Conservation (phyloP, 2,113 vertebrate species). For the Calonectris borealis region DNA sequence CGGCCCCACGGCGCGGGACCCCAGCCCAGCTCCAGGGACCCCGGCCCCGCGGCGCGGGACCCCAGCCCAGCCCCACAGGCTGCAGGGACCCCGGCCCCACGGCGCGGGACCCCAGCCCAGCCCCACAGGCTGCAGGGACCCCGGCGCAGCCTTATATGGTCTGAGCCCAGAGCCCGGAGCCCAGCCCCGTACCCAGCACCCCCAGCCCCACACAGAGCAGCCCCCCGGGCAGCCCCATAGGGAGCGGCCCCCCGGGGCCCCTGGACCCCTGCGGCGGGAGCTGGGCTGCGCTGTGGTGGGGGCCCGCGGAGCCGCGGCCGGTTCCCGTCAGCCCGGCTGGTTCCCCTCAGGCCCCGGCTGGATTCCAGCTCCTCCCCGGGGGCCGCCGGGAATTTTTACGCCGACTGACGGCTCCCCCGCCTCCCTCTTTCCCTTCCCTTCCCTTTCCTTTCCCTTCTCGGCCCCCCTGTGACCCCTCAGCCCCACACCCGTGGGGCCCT, state of each 20-base stretch:
- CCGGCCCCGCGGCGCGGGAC: too few relatives aligned
- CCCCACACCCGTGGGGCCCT: not conserved
- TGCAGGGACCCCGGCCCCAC: too few relatives aligned
- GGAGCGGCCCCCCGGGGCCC: not conserved
- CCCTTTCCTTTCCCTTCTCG: too few relatives aligned
- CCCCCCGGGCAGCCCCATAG: not conserved
- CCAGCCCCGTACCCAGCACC: not conserved
- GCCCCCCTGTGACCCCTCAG: not conserved
- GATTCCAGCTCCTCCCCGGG: constrained; percentile 46
- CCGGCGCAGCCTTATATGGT: constrained; percentile 20
- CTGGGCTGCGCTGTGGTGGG: not conserved
- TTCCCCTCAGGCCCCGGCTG: constrained; percentile 28
- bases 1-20: not conserved
- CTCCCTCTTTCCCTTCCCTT: not conserved
- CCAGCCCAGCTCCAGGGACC: not conserved
- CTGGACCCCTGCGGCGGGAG: not conserved
- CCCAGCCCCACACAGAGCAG: not conserved
- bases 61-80: too few relatives aligned
- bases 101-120: too few relatives aligned
- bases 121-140: not conserved
- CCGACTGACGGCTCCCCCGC: not conserved
- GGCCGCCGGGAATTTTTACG: constrained; percentile 50
- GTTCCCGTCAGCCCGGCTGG: constrained; percentile 43
- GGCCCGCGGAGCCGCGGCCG: not conserved
- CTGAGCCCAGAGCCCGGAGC: not conserved